These are phyloP conservation scores for Microctonus hyperodae DNA, from an alignment of 2,888 invertebrate species.

Conservation along the genomic window DNA sequence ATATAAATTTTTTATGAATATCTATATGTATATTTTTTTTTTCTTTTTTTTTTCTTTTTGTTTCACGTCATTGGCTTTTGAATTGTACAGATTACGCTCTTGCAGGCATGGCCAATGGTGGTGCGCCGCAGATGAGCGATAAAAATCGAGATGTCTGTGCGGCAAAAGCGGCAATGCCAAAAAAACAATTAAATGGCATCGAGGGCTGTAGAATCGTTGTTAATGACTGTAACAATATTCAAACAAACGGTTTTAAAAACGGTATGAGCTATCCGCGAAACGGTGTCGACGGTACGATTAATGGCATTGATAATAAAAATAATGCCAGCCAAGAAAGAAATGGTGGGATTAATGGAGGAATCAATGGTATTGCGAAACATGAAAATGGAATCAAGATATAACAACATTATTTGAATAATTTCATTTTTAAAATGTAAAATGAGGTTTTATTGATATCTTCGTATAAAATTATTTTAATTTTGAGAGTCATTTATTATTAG, in stretches of 20 bases:
- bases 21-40: too few relatives aligned
- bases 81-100: slow-evolving; percentile 46
- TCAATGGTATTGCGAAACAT: slow-evolving; percentile 21
- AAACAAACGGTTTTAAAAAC: slow-evolving; percentile 38
- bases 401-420: slow-evolving; percentile 32
- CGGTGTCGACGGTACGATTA: slow-evolving; percentile 35
- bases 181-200: slow-evolving; percentile 43
- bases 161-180: slow-evolving; percentile 38
- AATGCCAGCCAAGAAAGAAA: slow-evolving; percentile 12
- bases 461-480: slow-evolving; percentile 31
- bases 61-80: slow-evolving; percentile 18
- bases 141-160: slow-evolving; percentile 38
- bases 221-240: slow-evolving; percentile 29
- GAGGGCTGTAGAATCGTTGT: slow-evolving; percentile 38
- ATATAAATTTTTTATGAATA: too few relatives aligned
- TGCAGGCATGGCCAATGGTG: slow-evolving; percentile 44
- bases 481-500: slow-evolving; percentile 19
- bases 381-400: slow-evolving; percentile 41
- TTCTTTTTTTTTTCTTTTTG: not conserved
- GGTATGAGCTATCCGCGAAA: slow-evolving; percentile 37
- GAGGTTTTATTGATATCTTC: not conserved
- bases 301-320: slow-evolving; percentile 12
- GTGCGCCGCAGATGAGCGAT: slow-evolving; percentile 31
- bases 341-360: slow-evolving; percentile 10
- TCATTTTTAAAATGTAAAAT: not conserved